Conservation (phyloP, 30 jellyfish, hydroid and myxozoan species). For the Aurelia aurita complex sp. Pacific region DNA sequence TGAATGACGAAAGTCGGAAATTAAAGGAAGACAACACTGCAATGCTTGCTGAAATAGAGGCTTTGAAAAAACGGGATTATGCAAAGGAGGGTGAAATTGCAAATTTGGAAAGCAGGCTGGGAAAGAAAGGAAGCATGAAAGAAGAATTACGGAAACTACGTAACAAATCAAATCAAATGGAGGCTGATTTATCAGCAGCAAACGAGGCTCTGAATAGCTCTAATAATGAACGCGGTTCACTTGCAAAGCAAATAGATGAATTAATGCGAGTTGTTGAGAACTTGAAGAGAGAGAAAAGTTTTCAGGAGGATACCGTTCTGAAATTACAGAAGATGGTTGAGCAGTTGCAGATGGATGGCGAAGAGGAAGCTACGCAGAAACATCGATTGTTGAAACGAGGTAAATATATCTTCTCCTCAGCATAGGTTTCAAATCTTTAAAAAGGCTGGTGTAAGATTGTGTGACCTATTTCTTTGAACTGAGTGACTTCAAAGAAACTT, state of each 20-base stretch:
- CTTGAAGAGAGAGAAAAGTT: neutral
- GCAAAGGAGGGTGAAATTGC: neutral
- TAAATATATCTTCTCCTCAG: no score
- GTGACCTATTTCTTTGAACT: no score
- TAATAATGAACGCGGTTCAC: neutral
- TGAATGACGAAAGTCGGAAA: neutral
- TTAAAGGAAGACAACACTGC: constrained; percentile 4
- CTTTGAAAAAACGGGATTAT: neutral
- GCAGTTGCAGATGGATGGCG: no score
- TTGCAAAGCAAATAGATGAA: constrained; percentile 1
- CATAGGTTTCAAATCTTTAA: no score
- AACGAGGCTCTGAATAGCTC: constrained; percentile 8
- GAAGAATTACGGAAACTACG: constrained; percentile 8
- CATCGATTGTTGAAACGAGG: neutral
- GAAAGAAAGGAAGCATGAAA: neutral
- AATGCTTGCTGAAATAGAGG: neutral
- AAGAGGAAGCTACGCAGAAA: neutral
- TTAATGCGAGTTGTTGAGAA: neutral
- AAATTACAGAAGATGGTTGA: no score
- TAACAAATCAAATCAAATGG: constrained; percentile 8
- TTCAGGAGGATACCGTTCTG: neutral
- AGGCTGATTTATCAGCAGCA: neutral
- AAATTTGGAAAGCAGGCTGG: neutral
- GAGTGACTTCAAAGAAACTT: no score
- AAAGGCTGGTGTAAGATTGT: no score